phyloP scores from a whole-genome alignment of 2,113 vertebrate genomes.

The Taxidea taxus region DNA sequence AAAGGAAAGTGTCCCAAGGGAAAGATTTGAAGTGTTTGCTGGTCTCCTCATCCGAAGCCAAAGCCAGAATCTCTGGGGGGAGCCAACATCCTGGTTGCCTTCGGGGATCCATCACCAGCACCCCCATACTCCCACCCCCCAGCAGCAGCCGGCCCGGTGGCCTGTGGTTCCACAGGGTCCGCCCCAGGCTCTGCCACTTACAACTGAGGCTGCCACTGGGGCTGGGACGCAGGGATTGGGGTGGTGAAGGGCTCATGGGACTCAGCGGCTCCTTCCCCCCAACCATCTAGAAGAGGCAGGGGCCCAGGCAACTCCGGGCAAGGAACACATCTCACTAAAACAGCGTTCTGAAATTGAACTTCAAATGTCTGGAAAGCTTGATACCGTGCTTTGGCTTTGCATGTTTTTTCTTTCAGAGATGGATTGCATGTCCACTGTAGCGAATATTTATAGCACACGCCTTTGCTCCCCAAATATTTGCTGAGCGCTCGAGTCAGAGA shows the following conservation, averaged over 20 bases:
- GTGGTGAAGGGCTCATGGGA: neutral
- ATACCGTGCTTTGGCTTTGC: neutral
- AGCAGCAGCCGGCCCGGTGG: neutral
- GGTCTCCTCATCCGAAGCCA: neutral
- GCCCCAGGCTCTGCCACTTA: accelerated
- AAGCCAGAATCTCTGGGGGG: neutral
- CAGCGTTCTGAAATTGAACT: neutral
- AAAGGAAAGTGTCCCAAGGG: neutral
- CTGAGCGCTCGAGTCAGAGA: neutral
- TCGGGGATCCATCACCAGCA: too few species aligned
- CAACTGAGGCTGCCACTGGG: accelerated
- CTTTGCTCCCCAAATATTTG: conserved; percentile 33
- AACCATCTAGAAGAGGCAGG: neutral
- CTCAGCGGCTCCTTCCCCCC: neutral
- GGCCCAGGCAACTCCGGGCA: neutral
- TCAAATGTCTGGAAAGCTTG: neutral
- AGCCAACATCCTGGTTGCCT: too few species aligned
- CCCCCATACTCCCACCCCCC: neutral
- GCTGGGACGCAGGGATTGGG: accelerated
- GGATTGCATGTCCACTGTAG: neutral
- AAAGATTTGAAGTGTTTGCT: neutral
- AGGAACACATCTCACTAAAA: neutral
- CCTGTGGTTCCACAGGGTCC: neutral
- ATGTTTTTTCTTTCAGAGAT: neutral
- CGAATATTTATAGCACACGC: neutral